Evolutionary conservation across 2,113 vertebrate species (phyloP).

Genomic region (Glaucidium brasilianum): DNA sequence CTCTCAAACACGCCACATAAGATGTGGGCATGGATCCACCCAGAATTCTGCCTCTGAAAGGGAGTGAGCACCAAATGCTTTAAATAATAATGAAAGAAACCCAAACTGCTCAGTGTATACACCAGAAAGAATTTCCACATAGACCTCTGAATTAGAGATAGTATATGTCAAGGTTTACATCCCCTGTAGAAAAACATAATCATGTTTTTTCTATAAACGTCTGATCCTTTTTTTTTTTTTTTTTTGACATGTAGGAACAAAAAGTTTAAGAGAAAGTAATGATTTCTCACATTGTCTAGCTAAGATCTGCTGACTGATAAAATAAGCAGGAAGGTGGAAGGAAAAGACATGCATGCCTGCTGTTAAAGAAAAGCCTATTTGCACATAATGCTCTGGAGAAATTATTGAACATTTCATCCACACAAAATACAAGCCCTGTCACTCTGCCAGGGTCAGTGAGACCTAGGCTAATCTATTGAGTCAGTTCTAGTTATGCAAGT

Average conservation of each 20-base stretch:
- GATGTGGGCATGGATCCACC: neutral
- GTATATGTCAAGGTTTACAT: neutral
- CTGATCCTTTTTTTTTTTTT: neutral
- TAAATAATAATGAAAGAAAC: neutral
- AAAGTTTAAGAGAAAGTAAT: slow-evolving; percentile 23
- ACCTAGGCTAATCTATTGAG: slow-evolving; percentile 46
- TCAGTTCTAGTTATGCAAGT: slow-evolving; percentile 50
- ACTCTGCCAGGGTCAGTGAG: slow-evolving; percentile 62
- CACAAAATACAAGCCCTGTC: slow-evolving; percentile 42
- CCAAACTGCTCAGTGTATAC: neutral
- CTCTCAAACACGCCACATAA: neutral
- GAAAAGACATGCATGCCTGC: slow-evolving; percentile 61
- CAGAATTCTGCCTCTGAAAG: neutral
- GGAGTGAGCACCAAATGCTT: neutral
- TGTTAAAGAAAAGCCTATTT: slow-evolving; percentile 61
- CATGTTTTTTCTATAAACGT: neutral
- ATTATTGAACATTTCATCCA: slow-evolving; percentile 56
- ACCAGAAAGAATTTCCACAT: neutral
- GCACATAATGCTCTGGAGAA: slow-evolving; percentile 40
- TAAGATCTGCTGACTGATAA: slow-evolving; percentile 47
- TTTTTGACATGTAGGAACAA: neutral
- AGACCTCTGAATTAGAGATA: neutral
- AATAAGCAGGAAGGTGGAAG: slow-evolving; percentile 50
- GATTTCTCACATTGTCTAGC: slow-evolving; percentile 27
- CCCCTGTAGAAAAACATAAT: neutral